Conservation (phyloP, 2,113 vertebrate genomes). For the Tonatia bakeri region DNA sequence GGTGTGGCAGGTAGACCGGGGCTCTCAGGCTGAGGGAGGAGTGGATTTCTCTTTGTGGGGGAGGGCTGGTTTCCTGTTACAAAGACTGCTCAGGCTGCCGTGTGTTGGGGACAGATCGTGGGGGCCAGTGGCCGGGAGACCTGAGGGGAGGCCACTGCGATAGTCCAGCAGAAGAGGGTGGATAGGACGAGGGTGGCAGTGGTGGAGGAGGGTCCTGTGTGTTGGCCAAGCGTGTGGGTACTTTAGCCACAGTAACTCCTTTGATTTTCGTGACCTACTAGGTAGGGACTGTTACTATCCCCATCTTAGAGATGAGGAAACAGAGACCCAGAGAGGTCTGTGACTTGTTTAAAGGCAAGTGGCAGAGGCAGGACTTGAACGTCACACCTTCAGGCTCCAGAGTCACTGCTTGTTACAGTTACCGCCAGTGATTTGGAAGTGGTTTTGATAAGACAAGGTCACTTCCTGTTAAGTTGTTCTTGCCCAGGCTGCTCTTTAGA, state of each 20-base stretch:
- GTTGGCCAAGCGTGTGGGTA: not conserved
- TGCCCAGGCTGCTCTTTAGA: not conserved
- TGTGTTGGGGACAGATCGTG: not conserved
- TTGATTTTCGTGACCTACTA: not conserved
- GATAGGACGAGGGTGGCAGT: not conserved
- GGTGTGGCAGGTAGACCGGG: not conserved
- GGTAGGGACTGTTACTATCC: not conserved
- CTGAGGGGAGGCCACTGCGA: not conserved
- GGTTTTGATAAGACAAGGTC: not conserved
- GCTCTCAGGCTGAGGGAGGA: not conserved
- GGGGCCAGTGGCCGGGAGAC: rapidly evolving
- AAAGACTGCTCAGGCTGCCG: not conserved
- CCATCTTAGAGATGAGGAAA: not conserved
- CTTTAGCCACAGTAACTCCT: not conserved
- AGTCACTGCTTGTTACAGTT: not conserved
- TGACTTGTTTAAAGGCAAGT: not conserved
- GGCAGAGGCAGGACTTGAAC: not conserved
- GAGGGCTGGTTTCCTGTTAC: not conserved
- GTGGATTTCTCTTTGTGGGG: not conserved
- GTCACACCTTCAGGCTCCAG: not conserved
- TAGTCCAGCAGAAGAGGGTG: not conserved
- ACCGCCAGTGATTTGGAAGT: not conserved
- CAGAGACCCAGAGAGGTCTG: not conserved
- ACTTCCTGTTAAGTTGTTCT: not conserved
- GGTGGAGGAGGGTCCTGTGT: not conserved